Conservation (phyloP, 2,113 vertebrate genomes). For the Vidua macroura region DNA sequence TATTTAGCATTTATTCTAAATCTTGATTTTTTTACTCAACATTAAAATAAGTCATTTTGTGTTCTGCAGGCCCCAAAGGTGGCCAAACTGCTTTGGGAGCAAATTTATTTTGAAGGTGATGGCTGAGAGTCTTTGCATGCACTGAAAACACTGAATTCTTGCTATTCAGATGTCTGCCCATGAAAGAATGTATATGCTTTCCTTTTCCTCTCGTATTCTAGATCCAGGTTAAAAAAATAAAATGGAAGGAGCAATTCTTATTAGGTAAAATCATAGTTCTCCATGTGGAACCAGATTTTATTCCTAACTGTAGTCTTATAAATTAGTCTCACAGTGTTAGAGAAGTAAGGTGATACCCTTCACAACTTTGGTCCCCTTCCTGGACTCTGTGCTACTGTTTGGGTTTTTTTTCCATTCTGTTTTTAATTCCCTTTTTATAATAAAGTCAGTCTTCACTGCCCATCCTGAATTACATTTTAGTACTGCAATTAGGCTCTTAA, state of each 20-base stretch:
- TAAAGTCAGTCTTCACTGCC: not conserved
- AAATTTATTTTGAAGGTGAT: conserved; percentile 7
- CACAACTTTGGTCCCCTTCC: not conserved
- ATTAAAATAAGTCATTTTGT: not conserved
- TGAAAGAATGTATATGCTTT: not conserved
- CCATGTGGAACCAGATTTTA: not conserved
- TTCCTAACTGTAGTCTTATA: not conserved
- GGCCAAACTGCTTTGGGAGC: not conserved
- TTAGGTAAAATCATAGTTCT: not conserved
- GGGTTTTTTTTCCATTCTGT: not conserved
- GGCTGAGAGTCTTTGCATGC: not conserved
- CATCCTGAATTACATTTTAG: not conserved
- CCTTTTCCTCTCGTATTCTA: not conserved
- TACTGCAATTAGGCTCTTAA: not conserved
- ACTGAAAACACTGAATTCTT: not conserved
- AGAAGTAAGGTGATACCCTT: not conserved
- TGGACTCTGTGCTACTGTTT: not conserved
- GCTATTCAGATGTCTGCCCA: not conserved
- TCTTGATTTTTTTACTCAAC: conserved; percentile 30
- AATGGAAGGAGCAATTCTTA: not conserved
- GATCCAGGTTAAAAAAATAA: not conserved
- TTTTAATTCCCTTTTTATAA: not conserved
- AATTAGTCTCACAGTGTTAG: not conserved
- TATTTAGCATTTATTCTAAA: not conserved
- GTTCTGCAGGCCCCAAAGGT: not conserved